Conservation (phyloP, 2,113 vertebrate species). For the Pteronura brasiliensis region DNA sequence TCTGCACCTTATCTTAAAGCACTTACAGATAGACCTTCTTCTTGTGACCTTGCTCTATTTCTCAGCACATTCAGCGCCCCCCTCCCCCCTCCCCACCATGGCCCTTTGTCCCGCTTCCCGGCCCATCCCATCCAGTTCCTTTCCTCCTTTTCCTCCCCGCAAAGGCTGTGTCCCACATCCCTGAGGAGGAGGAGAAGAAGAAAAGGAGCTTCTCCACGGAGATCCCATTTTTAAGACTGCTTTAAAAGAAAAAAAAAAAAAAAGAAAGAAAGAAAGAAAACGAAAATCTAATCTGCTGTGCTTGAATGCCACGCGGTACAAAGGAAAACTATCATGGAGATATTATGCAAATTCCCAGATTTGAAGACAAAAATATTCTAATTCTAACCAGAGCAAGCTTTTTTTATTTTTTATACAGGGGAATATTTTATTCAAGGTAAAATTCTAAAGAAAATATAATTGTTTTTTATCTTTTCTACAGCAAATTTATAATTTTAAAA, state of each 20-base stretch:
- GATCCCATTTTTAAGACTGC: slow-evolving; percentile 83
- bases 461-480: slow-evolving; percentile 93
- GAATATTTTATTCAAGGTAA: slow-evolving; percentile 92
- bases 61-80: slow-evolving; percentile 78
- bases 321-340: slow-evolving; percentile 85
- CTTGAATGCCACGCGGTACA: slow-evolving; percentile 87
- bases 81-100: slow-evolving; percentile 43
- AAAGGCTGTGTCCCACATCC: slow-evolving; percentile 70
- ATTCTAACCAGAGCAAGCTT: slow-evolving; percentile 91
- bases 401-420: slow-evolving; percentile 93
- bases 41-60: slow-evolving; percentile 82
- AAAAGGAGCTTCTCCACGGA: slow-evolving; percentile 78
- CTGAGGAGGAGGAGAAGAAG: slow-evolving; percentile 78
- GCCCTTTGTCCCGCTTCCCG: background rate
- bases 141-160: slow-evolving; percentile 67
- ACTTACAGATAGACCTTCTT: slow-evolving; percentile 86
- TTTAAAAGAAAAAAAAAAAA: slow-evolving; percentile 73
- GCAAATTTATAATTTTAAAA: slow-evolving; percentile 92
- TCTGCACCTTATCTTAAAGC: slow-evolving; percentile 91
- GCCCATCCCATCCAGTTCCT: background rate
- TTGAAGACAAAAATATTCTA: slow-evolving; percentile 85
- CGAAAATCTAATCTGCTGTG: slow-evolving; percentile 84
- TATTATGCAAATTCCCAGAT: slow-evolving; percentile 89
- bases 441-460: slow-evolving; percentile 91
- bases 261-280: slow-evolving; percentile 16